Percentiles rank a stretch among this genome's conserved stretches.
Evolutionary conservation across 2,888 invertebrate genomes (phyloP).

Genomic region (Drosophila birchii): DNA sequence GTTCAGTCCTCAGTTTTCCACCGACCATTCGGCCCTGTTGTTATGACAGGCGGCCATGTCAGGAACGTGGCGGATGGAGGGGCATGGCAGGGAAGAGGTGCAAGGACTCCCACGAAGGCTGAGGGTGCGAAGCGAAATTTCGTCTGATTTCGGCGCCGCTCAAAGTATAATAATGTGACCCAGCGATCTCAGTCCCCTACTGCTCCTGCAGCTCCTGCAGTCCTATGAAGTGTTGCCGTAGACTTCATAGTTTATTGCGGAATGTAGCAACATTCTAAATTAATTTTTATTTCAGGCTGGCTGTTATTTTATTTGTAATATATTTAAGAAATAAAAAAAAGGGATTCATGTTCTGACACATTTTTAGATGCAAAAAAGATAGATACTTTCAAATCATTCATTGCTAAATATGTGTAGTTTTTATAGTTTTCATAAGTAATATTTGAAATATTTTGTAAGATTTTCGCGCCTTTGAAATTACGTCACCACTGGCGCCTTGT

Average conservation of each 20-base stretch:
- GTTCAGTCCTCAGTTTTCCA: conserved; percentile 35
- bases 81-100: neutral
- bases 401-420: neutral
- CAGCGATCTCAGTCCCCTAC: conserved; percentile 15
- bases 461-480: neutral
- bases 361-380: neutral
- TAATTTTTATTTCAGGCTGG: neutral
- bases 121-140: conserved; percentile 57
- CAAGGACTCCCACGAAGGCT: conserved; percentile 21
- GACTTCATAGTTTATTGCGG: conserved; percentile 7
- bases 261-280: neutral
- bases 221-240: conserved; percentile 15
- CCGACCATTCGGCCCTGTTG: conserved; percentile 44
- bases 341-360: too few relatives aligned
- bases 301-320: neutral
- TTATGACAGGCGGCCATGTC: conserved; percentile 56
- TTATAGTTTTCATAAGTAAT: neutral
- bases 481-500: conserved; percentile 29
- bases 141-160: conserved; percentile 71
- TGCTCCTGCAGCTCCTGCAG: neutral
- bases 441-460: neutral
- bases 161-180: conserved; percentile 74
- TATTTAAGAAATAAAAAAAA: neutral
- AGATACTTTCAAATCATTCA: neutral
- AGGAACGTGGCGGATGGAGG: neutral